Evolutionary conservation across 37 sponge, comb jelly and placozoan genomes (phyloP), one percentile per base, ranked within the genome.

Genomic region (Amphimedon queenslandica): DNA sequence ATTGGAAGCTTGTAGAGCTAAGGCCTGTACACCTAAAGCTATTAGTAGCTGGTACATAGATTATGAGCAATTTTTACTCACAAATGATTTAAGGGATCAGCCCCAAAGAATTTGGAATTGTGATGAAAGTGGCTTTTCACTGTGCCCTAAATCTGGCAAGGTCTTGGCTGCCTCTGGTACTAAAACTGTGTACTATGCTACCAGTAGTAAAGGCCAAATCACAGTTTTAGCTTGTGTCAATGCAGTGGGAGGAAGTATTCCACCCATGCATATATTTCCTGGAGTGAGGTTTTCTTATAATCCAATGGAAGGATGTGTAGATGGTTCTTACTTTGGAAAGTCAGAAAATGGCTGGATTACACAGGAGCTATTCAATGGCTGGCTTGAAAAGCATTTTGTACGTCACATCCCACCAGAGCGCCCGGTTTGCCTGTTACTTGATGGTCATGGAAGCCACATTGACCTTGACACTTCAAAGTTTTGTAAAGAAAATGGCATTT

Each of bases 301-400:
- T 58, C 75, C 43, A 20, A n/a, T 74, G 42, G 63, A 74, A 1
- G 75, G 75, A 21, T 2, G 53, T 36, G 75, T 74, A n/a, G 27
- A 20, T n/a, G 75, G 75, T 42, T 65, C 76, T 2, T 51, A 76
- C 35, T 76, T 31, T 64, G 76, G 66, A 27, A 76, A 34, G 30
- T 79, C 80, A 10, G 64, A 69, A 27, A 65, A 64, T 27, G 71
- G 80, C 0, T 69, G 71, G 71, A 79, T 67, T 4, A 67, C 56
- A 1, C 53, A 57, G 4, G 67, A 81, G 40, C 60, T 81, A 11
- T 81, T 81, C 67, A 42, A 81, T 73, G 74, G 67, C 5, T 81
- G 82, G 74, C 38, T 81, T 3, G 72, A 55, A 40, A 73, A 81
- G 20, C 82, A 78, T 35, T 68, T 69, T 37, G 28, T 28, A 37